phyloP scores from a whole-genome alignment of 2,113 vertebrate species.

The Casuarius casuarius region DNA sequence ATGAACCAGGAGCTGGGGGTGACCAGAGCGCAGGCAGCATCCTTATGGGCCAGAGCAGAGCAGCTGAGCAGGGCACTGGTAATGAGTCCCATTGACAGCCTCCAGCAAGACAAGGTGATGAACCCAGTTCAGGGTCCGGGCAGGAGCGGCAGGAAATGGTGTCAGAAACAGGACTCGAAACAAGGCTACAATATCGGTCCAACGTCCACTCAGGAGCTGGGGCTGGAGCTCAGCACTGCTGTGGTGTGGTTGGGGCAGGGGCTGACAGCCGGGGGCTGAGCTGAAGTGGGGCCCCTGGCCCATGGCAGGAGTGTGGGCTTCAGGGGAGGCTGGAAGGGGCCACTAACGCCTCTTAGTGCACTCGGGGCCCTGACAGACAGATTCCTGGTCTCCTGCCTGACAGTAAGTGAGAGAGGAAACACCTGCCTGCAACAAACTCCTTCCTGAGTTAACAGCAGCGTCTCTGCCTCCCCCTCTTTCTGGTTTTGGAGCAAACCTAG shows the following conservation, averaged over 20 bases:
- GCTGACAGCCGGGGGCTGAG: not conserved
- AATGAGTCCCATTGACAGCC: not conserved
- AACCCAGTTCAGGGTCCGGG: not conserved
- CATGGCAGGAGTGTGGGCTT: too few species aligned
- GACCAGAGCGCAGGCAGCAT: not conserved
- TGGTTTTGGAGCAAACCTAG: not conserved
- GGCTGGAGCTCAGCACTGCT: not conserved
- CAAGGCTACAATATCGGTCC: not conserved
- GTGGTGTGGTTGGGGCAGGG: rapidly evolving
- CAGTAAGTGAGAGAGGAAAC: not conserved
- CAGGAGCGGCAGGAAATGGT: not conserved
- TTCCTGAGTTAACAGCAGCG: rapidly evolving
- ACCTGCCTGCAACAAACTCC: not conserved
- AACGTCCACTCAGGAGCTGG: not conserved
- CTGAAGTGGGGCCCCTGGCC: not conserved
- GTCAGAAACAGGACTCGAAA: not conserved
- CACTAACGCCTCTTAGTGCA: too few species aligned
- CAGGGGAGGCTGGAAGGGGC: too few species aligned
- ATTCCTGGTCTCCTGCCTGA: not conserved
- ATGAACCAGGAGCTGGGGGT: not conserved
- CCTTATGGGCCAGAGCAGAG: not conserved
- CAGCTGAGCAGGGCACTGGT: too few species aligned
- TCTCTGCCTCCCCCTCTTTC: not conserved
- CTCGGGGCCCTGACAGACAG: too few species aligned
- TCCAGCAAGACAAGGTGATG: not conserved